These are phyloP conservation scores for Oreocharis arfaki DNA, from an alignment of 2,113 vertebrate species.

Conservation along the genomic window DNA sequence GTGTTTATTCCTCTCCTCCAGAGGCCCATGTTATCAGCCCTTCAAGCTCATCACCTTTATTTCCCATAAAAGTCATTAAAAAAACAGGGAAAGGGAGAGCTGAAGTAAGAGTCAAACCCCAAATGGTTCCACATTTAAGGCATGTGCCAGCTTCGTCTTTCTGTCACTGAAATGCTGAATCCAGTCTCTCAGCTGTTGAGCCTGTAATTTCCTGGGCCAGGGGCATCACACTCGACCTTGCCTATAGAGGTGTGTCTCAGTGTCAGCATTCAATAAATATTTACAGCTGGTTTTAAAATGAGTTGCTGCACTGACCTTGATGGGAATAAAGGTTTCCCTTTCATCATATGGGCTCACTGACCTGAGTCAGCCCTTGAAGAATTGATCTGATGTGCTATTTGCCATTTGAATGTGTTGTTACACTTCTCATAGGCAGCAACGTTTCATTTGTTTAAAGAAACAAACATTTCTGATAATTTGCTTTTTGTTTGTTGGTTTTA, in stretches of 20 bases:
- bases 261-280: background rate
- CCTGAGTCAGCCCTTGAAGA: background rate
- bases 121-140: background rate
- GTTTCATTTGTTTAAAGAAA: background rate
- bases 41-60: background rate
- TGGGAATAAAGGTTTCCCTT: background rate
- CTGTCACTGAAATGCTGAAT: background rate
- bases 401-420: background rate
- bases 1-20: background rate
- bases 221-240: background rate
- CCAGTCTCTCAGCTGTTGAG: background rate
- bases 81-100: background rate
- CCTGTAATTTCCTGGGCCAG: background rate
- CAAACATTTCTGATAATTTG: background rate
- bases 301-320: background rate
- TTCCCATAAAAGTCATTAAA: background rate
- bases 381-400: background rate
- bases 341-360: background rate
- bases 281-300: background rate
- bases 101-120: background rate
- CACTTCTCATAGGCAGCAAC: background rate
- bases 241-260: background rate
- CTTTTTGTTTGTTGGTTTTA: background rate
- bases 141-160: background rate
- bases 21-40: background rate